Base-by-base conservation (phyloP, 2,113 vertebrate species). In the Cavia aperea region DNA sequence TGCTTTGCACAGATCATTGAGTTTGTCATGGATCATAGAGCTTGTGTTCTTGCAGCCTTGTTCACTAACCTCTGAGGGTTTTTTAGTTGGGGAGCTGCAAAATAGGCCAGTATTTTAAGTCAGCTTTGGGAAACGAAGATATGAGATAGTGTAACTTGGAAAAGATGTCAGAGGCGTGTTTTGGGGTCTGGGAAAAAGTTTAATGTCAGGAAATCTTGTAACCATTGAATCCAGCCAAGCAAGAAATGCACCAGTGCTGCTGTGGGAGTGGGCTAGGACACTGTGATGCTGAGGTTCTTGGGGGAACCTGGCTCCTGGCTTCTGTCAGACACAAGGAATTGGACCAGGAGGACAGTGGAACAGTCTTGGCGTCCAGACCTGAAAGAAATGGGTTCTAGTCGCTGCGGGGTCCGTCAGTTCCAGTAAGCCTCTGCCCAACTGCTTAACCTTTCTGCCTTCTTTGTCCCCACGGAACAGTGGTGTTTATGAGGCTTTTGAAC, bases 131-230 rank as follows among this genome's bases (percentile, higher is more conserved):
- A 73, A 94, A 79, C 49, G 58, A 93, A 90, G 92, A 81, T 82
- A 77, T 31, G 83, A 93, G 84, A 66, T 81, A 18, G 2, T 82
- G 62, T 86, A 56, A 88, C 88, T 92, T 88, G 90, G 79, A 86
- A 94, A 95, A 89, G 79, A 15, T 83, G 83, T 36, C 86, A 63
- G 54, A 68, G 51, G 66, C 4, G 12, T 58, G 49, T 54, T 77
- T 60, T 81, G 13, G 0, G 49, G 39, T 93, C 92, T 96, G 91
- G 90, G 73, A 92, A 92, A 94, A 56, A 86, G 81, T 24, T 92
- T 93, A 81, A 23, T 31, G 72, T 91, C 90, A 86, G 96, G 95
- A 95, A 95, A 90, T 62, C 56, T 90, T 82, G 90, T 93, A 82
- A 90, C 73, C 66, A 39, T 82, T 90, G 66, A 60, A 92, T 86